Conservation (phyloP, 2,888 invertebrate genomes). For the Palloptera scutellata region DNA sequence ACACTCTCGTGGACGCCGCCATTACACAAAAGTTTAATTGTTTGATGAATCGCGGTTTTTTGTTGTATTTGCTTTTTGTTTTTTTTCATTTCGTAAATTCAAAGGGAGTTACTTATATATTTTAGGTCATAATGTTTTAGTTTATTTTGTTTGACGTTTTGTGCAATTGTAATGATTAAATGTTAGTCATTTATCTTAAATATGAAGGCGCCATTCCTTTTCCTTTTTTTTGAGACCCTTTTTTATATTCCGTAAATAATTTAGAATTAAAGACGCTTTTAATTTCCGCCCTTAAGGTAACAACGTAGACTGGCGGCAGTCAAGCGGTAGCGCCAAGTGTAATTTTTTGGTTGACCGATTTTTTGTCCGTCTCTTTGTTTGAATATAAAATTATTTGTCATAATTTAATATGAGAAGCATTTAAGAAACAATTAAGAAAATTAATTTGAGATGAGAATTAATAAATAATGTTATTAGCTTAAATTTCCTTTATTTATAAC, state of each 20-base stretch:
- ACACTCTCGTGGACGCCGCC: slow-evolving; percentile 27
- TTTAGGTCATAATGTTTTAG: slow-evolving; percentile 10
- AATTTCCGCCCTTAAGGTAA: slow-evolving; percentile 3
- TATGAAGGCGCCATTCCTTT: too few relatives aligned
- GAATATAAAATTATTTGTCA: slow-evolving; percentile 8
- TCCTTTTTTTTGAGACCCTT: slow-evolving; percentile 14
- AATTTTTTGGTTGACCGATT: too few relatives aligned
- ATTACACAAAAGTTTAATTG: slow-evolving; percentile 41
- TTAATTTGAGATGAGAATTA: too few relatives aligned
- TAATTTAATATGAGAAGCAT: slow-evolving; percentile 10
- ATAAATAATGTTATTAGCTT: too few relatives aligned
- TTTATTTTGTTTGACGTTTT: background rate
- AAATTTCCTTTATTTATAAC: too few relatives aligned
- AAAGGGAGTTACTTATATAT: background rate
- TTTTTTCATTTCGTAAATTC: slow-evolving; percentile 2
- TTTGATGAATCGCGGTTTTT: slow-evolving; percentile 42
- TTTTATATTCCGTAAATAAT: slow-evolving; percentile 16
- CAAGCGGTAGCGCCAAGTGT: background rate
- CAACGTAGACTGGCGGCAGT: background rate
- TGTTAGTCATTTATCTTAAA: slow-evolving; percentile 42
- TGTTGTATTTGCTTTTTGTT: slow-evolving; percentile 12
- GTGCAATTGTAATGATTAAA: slow-evolving; percentile 42
- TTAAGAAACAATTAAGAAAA: slow-evolving; percentile 3
- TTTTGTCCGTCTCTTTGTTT: too few relatives aligned
- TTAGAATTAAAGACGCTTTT: slow-evolving; percentile 19